A percentile compares a stretch with the other conserved stretches of the same genome.
These are phyloP conservation scores for Galeruca laticollis DNA, from an alignment of 2,888 invertebrate genomes.

Conservation along the genomic window DNA sequence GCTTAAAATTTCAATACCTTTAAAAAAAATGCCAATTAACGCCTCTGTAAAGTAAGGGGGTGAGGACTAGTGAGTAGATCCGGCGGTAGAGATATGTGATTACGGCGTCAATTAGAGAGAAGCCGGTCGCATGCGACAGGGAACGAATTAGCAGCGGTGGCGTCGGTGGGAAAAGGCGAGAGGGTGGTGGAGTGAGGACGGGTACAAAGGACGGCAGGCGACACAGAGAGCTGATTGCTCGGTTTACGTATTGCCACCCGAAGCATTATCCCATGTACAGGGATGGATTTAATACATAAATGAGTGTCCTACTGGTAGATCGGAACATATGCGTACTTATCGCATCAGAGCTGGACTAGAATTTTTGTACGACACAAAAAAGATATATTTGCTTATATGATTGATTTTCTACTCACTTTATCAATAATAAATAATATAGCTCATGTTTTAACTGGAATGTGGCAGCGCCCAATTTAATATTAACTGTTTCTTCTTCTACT, in stretches of 20 bases:
- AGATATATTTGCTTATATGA: no score
- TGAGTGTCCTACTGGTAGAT: no score
- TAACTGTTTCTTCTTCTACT: no score
- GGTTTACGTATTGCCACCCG: slow-evolving; percentile 51
- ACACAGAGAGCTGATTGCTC: slow-evolving; percentile 45
- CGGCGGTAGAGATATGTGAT: slow-evolving; percentile 59
- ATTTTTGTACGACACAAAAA: no score
- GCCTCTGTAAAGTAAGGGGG: slow-evolving; percentile 16
- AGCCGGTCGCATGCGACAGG: slow-evolving; percentile 53
- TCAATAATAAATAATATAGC: no score
- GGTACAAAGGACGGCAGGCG: slow-evolving; percentile 28
- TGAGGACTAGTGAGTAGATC: slow-evolving; percentile 45
- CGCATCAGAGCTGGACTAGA: no score
- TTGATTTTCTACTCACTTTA: no score
- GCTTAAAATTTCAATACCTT: neutral
- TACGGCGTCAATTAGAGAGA: slow-evolving; percentile 61
- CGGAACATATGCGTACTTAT: no score
- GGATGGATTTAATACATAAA: slow-evolving; percentile 13
- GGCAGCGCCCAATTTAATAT: no score
- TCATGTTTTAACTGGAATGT: no score
- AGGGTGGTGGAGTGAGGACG: neutral
- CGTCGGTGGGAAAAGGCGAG: slow-evolving; percentile 13
- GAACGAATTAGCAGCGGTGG: slow-evolving; percentile 53
- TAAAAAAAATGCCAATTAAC: slow-evolving; percentile 38
- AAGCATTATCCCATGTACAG: slow-evolving; percentile 47